phyloP scores from a whole-genome alignment of 2,113 vertebrate species.

The Ariopsis seemanni region DNA sequence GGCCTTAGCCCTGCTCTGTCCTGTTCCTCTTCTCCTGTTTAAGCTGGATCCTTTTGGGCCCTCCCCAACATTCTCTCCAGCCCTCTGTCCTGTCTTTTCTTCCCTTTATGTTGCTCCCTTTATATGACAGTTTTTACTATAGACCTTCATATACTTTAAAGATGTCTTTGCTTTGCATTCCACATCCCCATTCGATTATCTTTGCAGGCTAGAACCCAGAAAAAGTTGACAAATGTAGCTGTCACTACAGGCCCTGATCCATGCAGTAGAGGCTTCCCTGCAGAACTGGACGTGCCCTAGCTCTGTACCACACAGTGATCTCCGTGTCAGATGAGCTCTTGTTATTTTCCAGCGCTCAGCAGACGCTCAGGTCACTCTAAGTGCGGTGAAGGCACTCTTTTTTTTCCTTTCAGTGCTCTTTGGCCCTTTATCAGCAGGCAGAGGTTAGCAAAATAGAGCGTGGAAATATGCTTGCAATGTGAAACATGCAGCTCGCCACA shows the following conservation, averaged over 20 bases:
- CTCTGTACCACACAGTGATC: constrained; percentile 31
- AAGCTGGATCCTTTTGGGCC: no score
- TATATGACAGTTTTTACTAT: neutral
- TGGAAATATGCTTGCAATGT: constrained; percentile 74
- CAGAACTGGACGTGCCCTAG: constrained; percentile 46
- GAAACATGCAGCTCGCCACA: constrained; percentile 67
- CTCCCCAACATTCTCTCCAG: no score
- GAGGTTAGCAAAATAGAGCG: constrained; percentile 66
- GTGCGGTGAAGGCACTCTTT: constrained; percentile 49
- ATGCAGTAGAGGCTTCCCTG: constrained; percentile 49
- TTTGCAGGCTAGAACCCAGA: neutral
- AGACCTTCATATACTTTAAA: neutral
- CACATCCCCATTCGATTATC: constrained; percentile 4
- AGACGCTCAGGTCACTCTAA: constrained; percentile 65
- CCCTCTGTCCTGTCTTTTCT: no score
- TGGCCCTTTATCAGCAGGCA: constrained; percentile 67
- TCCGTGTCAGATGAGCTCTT: constrained; percentile 66
- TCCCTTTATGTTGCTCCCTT: no score
- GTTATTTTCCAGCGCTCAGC: constrained; percentile 61
- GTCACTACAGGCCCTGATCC: constrained; percentile 35
- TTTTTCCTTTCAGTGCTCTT: constrained; percentile 47
- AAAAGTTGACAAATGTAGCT: constrained; percentile 43
- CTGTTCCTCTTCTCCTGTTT: no score
- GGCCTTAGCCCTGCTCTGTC: neutral
- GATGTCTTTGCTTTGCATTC: constrained; percentile 9